Evolutionary conservation across 2,113 vertebrate genomes (phyloP), one percentile per base, ranked within the genome.

Genomic region (Trochalopteron elliotii): DNA sequence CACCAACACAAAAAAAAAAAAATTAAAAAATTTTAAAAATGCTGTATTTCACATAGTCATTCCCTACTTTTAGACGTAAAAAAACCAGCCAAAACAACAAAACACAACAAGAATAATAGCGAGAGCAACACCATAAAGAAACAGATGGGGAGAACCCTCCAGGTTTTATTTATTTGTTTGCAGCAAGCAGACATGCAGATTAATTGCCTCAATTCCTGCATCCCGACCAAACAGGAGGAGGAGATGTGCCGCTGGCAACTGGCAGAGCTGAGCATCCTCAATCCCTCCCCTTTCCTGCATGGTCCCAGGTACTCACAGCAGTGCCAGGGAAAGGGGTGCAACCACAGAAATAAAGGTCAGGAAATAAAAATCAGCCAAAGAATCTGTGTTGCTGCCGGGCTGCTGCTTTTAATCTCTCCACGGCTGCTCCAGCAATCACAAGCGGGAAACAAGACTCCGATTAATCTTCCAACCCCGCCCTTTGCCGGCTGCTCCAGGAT

Each of bases 161-260:
- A 67, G 95, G 89, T 93, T 96, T 83, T 85, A 90, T 95, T 96
- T 95, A 33, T 79, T 93, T 83, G 95, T 84, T 83, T 94, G 65
- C 59, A 88, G 83, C 65, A 68, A 89, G 97, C 31, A 50, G 91
- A 85, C 77, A 65, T 40, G 69, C 40, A 72, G 81, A 89, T 95
- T 92, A 65, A 96, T 77, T 94, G 90, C 93, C 81, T 89, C 76
- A 3, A 56, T 55, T 94, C 81, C 59, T 53, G 33, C 33, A 16
- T 84, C 89, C 94, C 39, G 0, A 70, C 64, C 55, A 50, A 88
- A 69, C 10, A 39, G 24, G 31, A 74, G 75, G 74, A 71, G 57
- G 75, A 81, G 65, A 94, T 7, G 24, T 4, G 45, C 52, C 8
- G 6, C 49, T 12, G 8, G 52, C 4, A 44, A 82, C 79, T 85